Evolutionary conservation across 1,140 invertebrate genomes (phyloP).

Genomic region (Drosophila triauraria): DNA sequence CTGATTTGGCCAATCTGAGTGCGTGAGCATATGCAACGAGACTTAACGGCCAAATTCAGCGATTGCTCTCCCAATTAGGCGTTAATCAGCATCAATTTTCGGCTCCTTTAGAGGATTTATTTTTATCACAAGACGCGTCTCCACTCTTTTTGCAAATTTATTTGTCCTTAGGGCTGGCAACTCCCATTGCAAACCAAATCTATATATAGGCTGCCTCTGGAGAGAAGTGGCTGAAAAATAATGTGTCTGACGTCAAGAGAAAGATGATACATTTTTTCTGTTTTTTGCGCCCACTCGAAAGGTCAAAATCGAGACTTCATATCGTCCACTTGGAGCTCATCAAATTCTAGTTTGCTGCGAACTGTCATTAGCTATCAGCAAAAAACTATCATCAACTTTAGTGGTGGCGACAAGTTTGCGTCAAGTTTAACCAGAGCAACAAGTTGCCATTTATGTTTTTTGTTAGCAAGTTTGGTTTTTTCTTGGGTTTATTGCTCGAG

Average conservation of each 20-base stretch:
- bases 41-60: neutral
- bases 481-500: constrained; percentile 62
- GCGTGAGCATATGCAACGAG: neutral
- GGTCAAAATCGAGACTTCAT: constrained; percentile 27
- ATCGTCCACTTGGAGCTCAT: constrained; percentile 11
- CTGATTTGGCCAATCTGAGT: constrained; percentile 7
- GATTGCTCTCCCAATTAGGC: constrained; percentile 23
- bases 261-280: constrained; percentile 25
- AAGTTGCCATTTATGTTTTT: constrained; percentile 67
- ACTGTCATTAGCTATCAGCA: constrained; percentile 24
- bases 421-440: constrained; percentile 47
- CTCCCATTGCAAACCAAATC: constrained; percentile 21
- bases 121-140: constrained; percentile 15
- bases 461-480: constrained; percentile 21
- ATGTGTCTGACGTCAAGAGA: constrained; percentile 36
- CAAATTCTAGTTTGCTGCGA: constrained; percentile 36
- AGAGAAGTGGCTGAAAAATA: constrained; percentile 14
- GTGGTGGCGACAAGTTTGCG: constrained; percentile 2
- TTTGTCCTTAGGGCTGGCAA: constrained; percentile 15
- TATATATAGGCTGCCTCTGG: constrained; percentile 25
- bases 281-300: constrained; percentile 18
- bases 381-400: constrained; percentile 41
- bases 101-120: constrained; percentile 7
- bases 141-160: constrained; percentile 31
- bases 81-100: constrained; percentile 22